Evolutionary conservation across 2,888 invertebrate species (phyloP), one percentile per base, ranked within the genome.

Genomic region (Chrysotoxum bicinctum): DNA sequence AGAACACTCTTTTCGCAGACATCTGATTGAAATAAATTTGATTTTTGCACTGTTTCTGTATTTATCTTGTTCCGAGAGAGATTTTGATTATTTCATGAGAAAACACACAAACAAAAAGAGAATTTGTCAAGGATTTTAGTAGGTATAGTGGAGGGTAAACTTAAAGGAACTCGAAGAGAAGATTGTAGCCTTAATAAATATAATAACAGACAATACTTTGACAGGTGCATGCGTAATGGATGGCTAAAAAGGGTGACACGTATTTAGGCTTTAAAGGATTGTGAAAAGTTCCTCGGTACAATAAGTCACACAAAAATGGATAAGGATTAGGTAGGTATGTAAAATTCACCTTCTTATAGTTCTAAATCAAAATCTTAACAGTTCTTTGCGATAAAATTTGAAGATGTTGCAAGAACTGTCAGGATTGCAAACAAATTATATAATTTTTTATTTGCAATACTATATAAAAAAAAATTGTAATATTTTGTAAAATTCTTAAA

Each of bases 1-100:
- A 60, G 58, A 62, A 69, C 40, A 56, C 62, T 73, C 43, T 68
- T 58, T 30, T 16, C 9, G 8, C 30, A 79, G 70, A 73, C 76
- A 81, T 77, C 81, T 62, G 81, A 68, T 64, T 77, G 26, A 52
- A 72, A 54, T 72, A 68, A 68, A 76, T 62, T 50, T 81, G 62
- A 56, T 76, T 81, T 81, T 62, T 50, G 70, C 75, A 85, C 76
- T 85, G 85, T 52, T 70, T 80, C 58, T 21, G 40, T 68, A 19
- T 56, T 32, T 64, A 35, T 32, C 52, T 52, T 14, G 3, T n/a
- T 8, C 3, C 7, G 50, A 58, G 50, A 68, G 76, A 58, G 64
- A 16, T 10, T 48, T 54, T 2, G 30, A 5, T 56, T 50, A 26
- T 8, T 26, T 50, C 8, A 56, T 5, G 32, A 56, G 19, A 7